Base-by-base conservation (phyloP, 2,113 vertebrate genomes). In the Nesoenas mayeri region DNA sequence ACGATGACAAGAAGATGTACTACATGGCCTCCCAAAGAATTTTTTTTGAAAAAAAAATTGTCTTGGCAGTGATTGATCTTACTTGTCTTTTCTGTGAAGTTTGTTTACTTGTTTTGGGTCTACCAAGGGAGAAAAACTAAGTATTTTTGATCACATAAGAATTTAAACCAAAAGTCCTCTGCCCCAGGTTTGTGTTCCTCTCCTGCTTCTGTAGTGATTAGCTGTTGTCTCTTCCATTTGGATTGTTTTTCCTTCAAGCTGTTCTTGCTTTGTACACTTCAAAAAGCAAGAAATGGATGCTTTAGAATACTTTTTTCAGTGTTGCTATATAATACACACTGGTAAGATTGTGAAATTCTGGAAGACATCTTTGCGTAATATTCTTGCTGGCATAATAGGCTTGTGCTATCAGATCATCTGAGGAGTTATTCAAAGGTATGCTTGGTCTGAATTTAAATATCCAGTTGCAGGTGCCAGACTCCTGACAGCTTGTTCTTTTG, bases 11-110 rank as follows among this genome's bases (percentile, higher is more conserved):
- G n/a, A 79, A 9, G 16, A 69, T 5, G 2, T 32, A 34, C 22
- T 56, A 48, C 2, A 6, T 53, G 64, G 22, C 26, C 10, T 26
- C 10, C 4, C 18, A 50, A 88, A 71, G 2, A 54, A 7, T 19
- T 54, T 72, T 25, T 56, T 20, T 1, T 0, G 4, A 15, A 4
- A 56, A 74, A 71, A 42, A 78, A 12, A 47, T 20, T 1, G 0
- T 64, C 24, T 64, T 85, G 36, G 22, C 25, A 69, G 19, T 51
- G 57, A 24, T 12, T 74, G 42, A 48, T 82, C 15, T 53, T 79
- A 36, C 38, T 81, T 84, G 9, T 66, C 17, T 89, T 87, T 88
- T 62, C 26, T 44, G 50, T 89, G 47, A 84, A 80, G 16, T 69
- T 73, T 83, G 34, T 69, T 73, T 83, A 31, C 62, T 60, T 82